Conservation (phyloP, 2,113 vertebrate genomes). For the Petrocephalus zakoni region DNA sequence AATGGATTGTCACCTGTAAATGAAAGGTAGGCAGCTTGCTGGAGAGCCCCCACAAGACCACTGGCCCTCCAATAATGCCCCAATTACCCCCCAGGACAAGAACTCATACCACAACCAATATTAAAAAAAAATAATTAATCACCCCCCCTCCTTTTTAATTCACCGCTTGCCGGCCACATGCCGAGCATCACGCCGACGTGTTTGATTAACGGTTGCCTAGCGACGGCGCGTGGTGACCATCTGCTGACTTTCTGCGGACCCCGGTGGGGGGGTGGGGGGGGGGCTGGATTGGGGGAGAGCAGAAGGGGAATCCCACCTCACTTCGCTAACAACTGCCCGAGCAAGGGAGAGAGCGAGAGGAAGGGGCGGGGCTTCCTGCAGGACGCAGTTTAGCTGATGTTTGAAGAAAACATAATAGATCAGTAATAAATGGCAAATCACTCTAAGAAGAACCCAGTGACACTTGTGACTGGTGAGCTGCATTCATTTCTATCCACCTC, state of each 20-base stretch:
- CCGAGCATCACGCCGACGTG: neutral
- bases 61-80: neutral
- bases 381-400: too few species aligned
- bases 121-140: slow-evolving; percentile 13
- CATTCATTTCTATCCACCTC: neutral
- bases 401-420: neutral
- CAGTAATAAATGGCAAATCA: neutral
- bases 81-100: neutral
- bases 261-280: neutral
- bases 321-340: neutral
- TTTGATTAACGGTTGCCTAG: slow-evolving; percentile 41
- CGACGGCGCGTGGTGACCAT: slow-evolving; percentile 28
- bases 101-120: neutral
- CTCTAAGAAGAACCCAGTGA: neutral
- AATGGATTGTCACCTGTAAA: neutral
- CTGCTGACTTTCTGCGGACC: slow-evolving; percentile 26
- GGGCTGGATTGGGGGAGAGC: neutral
- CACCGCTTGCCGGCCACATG: neutral
- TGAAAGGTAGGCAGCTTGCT: neutral
- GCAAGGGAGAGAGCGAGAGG: neutral
- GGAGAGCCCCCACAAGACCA: neutral
- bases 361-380: neutral
- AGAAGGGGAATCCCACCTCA: neutral
- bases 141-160: slow-evolving; percentile 5
- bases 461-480: neutral